Evolutionary conservation across 1,140 invertebrate species (phyloP).

Genomic region (Homalodisca vitripennis): DNA sequence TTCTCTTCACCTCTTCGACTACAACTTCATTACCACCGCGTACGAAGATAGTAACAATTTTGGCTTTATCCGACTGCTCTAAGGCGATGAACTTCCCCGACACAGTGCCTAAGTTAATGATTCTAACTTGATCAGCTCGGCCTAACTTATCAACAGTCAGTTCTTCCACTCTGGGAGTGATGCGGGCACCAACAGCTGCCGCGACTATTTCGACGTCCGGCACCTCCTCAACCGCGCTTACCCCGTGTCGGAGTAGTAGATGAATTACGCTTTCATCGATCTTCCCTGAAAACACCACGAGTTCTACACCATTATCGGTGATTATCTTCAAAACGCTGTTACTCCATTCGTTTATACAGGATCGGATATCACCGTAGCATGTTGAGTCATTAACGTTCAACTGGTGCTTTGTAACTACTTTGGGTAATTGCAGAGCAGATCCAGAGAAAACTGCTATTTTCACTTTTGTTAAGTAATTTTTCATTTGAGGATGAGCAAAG

Average conservation of each 20-base stretch:
- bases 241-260: background rate
- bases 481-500: background rate
- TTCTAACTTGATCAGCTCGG: background rate
- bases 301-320: background rate
- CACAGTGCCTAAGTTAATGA: background rate
- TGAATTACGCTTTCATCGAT: background rate
- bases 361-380: background rate
- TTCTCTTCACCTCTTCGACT: slow-evolving; percentile 1
- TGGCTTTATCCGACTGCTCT: background rate
- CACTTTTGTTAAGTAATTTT: background rate
- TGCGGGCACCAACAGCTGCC: background rate
- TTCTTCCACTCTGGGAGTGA: slow-evolving; percentile 1
- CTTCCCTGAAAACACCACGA: background rate
- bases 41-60: background rate
- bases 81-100: background rate
- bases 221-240: background rate
- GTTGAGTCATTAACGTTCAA: background rate
- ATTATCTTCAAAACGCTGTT: background rate
- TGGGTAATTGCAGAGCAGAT: background rate
- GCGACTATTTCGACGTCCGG: slow-evolving; percentile 7
- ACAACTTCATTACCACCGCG: background rate
- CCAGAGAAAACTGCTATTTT: slow-evolving; percentile 8
- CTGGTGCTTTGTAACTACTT: slow-evolving; percentile 2
- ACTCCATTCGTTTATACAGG: background rate
- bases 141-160: background rate